A percentile compares a stretch with the other conserved stretches of the same genome.
Conservation (phyloP, 1,140 invertebrate genomes). For the Aporrectodea caliginosa region DNA sequence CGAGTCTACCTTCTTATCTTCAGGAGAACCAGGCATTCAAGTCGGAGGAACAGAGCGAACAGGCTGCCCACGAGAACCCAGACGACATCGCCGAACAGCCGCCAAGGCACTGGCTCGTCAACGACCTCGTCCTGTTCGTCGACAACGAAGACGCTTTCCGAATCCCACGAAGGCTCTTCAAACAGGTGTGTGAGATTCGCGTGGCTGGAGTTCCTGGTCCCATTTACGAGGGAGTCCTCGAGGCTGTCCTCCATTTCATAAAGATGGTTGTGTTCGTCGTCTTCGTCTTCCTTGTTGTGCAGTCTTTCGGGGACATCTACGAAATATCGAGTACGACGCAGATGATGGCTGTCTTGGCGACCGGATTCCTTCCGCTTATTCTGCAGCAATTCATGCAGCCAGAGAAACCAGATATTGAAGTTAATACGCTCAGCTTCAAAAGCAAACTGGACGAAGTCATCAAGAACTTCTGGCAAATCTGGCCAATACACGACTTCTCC, state of each 20-base stretch:
- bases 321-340: conserved; percentile 52
- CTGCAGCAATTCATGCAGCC: conserved; percentile 36
- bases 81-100: conserved; percentile 40
- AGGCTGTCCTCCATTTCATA: conserved; percentile 49
- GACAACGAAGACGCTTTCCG: conserved; percentile 50
- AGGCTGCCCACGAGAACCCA: conserved; percentile 29
- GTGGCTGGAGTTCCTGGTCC: conserved; percentile 51
- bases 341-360: conserved; percentile 49
- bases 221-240: conserved; percentile 47
- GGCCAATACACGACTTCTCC: conserved; percentile 41
- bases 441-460: conserved; percentile 53
- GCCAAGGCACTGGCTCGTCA: conserved; percentile 45
- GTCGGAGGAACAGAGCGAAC: conserved; percentile 29
- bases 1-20: conserved; percentile 47
- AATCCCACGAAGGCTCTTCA: conserved; percentile 48
- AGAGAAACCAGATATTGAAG: conserved; percentile 34
- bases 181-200: conserved; percentile 48
- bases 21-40: conserved; percentile 47
- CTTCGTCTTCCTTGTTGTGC: conserved; percentile 53
- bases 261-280: conserved; percentile 50
- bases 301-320: conserved; percentile 50
- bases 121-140: conserved; percentile 49
- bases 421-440: conserved; percentile 52
- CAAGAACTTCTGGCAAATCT: conserved; percentile 48
- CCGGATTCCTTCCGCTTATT: conserved; percentile 52